Conservation (phyloP, 2,888 invertebrate species). For the Drosophila mulleri region DNA sequence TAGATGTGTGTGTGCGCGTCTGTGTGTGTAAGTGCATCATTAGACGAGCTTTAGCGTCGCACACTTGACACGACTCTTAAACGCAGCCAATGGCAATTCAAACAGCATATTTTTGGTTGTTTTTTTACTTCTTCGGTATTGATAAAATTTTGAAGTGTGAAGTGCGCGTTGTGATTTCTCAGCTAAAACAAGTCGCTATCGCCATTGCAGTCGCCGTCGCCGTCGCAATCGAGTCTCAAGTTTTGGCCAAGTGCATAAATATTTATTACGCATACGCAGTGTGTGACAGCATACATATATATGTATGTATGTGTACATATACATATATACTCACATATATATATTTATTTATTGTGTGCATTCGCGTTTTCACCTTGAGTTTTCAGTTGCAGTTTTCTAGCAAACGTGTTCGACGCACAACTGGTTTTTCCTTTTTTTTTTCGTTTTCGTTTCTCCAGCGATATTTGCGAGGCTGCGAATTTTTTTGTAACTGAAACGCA, state of each 20-base stretch:
- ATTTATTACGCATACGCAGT: slow-evolving; percentile 77
- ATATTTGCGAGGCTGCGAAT: slow-evolving; percentile 26
- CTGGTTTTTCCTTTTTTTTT: slow-evolving; percentile 49
- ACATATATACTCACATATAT: slow-evolving; percentile 9
- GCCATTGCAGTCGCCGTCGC: background rate
- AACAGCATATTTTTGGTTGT: slow-evolving; percentile 17
- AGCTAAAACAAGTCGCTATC: slow-evolving; percentile 30
- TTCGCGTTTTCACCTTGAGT: slow-evolving; percentile 59
- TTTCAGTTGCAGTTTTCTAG: slow-evolving; percentile 39
- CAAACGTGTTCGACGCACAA: slow-evolving; percentile 71
- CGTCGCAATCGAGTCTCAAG: slow-evolving; percentile 10
- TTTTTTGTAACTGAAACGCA: slow-evolving; percentile 38
- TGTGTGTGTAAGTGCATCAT: slow-evolving; percentile 69
- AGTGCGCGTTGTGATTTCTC: slow-evolving; percentile 30
- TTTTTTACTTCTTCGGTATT: slow-evolving; percentile 8
- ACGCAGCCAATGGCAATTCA: slow-evolving; percentile 34
- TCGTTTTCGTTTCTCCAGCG: background rate
- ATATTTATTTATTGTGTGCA: slow-evolving; percentile 21
- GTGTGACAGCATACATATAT: slow-evolving; percentile 46
- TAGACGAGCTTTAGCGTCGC: slow-evolving; percentile 49
- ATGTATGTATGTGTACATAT: background rate
- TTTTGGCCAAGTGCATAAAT: slow-evolving; percentile 62
- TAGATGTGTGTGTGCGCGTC: slow-evolving; percentile 15
- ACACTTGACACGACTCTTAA: slow-evolving; percentile 67
- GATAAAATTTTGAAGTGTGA: slow-evolving; percentile 29